Conservation (phyloP, 2,888 invertebrate species). For the Unio pictorum region DNA sequence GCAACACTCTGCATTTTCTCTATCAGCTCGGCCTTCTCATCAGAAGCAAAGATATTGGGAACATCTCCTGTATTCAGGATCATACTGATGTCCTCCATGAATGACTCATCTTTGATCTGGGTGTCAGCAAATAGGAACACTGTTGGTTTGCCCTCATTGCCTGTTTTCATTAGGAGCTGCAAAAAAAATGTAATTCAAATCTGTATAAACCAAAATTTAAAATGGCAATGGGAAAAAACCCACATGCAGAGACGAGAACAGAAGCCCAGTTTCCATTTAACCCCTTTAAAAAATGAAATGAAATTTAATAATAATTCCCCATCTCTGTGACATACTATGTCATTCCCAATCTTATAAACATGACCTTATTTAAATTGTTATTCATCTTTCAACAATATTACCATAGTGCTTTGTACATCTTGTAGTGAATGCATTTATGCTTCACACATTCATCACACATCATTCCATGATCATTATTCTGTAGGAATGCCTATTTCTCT, state of each 20-base stretch:
- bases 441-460: no score
- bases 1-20: conserved; percentile 72
- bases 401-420: no score
- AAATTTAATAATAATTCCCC: no score
- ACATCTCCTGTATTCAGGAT: conserved; percentile 72
- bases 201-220: conserved; percentile 3
- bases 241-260: neutral
- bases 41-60: conserved; percentile 71
- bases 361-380: no score
- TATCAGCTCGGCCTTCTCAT: conserved; percentile 72
- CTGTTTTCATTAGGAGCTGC: conserved; percentile 69
- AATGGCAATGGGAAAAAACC: neutral
- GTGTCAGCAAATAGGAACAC: conserved; percentile 72
- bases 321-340: no score
- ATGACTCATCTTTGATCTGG: conserved; percentile 72
- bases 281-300: neutral
- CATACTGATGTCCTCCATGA: conserved; percentile 73
- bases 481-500: no score
- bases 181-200: conserved; percentile 11
- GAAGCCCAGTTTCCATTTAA: neutral
- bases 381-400: no score
- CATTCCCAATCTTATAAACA: no score
- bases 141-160: conserved; percentile 69
- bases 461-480: no score
- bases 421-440: no score